A percentile compares a stretch with the other conserved stretches of the same genome.
These are phyloP conservation scores for Archivesica marissinica DNA, from an alignment of 1,140 invertebrate genomes.

Conservation along the genomic window DNA sequence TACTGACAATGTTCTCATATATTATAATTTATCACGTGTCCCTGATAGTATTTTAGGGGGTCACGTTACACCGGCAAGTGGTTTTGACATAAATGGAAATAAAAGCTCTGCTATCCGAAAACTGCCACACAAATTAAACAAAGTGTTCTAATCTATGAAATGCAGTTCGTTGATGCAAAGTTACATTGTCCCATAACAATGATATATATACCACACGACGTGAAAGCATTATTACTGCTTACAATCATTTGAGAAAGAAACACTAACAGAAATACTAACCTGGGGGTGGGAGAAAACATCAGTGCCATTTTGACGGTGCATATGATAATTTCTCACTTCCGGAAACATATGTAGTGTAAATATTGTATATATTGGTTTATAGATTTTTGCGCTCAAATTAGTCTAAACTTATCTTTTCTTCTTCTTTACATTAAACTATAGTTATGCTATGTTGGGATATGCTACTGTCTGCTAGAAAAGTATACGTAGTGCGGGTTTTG, in stretches of 20 bases:
- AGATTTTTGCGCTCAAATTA: too few relatives aligned
- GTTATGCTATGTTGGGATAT: too few relatives aligned
- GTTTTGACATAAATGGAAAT: neutral
- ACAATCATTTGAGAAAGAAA: neutral
- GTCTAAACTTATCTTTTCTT: too few relatives aligned
- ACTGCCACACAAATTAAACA: neutral
- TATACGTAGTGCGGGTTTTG: too few relatives aligned
- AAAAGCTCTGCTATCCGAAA: neutral
- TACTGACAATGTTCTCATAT: too few relatives aligned
- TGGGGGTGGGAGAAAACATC: slow-evolving; percentile 63
- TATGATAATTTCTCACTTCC: neutral
- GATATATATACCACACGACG: neutral
- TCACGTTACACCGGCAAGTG: too few relatives aligned
- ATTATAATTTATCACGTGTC: too few relatives aligned
- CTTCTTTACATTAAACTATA: too few relatives aligned
- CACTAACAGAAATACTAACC: slow-evolving; percentile 29
- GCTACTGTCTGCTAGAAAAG: too few relatives aligned
- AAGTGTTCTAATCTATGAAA: neutral
- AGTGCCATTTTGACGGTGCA: slow-evolving; percentile 57
- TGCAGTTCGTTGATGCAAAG: neutral
- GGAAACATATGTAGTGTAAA: too few relatives aligned
- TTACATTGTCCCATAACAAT: neutral
- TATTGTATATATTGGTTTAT: too few relatives aligned
- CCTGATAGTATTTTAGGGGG: too few relatives aligned
- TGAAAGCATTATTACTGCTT: neutral